Conservation (phyloP, 1,140 invertebrate genomes). For the Cyphomyrmex costatus region DNA sequence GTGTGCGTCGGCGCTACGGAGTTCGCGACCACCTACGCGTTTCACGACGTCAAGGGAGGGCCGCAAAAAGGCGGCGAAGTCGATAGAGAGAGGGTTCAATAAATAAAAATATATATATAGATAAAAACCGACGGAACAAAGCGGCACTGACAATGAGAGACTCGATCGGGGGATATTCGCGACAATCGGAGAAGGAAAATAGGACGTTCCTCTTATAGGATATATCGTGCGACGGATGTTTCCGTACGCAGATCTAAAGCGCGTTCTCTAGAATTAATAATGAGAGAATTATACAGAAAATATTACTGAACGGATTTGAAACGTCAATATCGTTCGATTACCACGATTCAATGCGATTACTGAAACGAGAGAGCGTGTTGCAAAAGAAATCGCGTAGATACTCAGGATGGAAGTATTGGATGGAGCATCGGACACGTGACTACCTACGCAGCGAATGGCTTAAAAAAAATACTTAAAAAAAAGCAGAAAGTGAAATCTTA, state of each 20-base stretch:
- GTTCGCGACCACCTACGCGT: constrained; percentile 55
- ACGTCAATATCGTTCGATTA: constrained; percentile 4
- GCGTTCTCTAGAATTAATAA: constrained; percentile 15
- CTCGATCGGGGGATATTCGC: not conserved
- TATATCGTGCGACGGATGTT: not conserved
- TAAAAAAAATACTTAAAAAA: constrained; percentile 39
- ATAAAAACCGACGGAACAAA: constrained; percentile 39
- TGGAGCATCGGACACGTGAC: constrained; percentile 8
- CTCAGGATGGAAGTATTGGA: not conserved
- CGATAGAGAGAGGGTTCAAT: constrained; percentile 17
- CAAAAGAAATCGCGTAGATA: constrained; percentile 5
- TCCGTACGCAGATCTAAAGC: not conserved
- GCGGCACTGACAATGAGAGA: not conserved
- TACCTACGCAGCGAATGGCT: constrained; percentile 41
- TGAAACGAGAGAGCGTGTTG: not conserved
- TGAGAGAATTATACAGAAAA: constrained; percentile 26
- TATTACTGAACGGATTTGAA: not conserved
- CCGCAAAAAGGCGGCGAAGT: constrained; percentile 15
- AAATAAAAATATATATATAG: not conserved
- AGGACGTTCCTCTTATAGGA: too few relatives aligned
- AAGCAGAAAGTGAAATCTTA: constrained; percentile 57
- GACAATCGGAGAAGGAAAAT: not conserved
- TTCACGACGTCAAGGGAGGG: constrained; percentile 23
- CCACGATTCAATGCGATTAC: not conserved
- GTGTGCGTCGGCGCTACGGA: constrained; percentile 48